Conservation (phyloP, 2,888 invertebrate genomes). For the Barypeithes pellucidus region DNA sequence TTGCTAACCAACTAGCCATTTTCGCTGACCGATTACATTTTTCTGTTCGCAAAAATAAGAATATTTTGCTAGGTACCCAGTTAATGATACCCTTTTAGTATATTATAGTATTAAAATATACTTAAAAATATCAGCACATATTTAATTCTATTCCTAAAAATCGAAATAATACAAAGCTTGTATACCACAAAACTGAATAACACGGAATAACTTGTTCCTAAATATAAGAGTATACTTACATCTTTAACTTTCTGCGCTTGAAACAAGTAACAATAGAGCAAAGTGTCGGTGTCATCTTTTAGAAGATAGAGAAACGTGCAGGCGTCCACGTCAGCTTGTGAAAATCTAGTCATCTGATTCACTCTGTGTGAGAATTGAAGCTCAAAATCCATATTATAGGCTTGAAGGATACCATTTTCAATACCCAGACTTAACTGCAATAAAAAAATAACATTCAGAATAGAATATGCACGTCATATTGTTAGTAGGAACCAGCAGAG, state of each 20-base stretch:
- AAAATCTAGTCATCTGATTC: slow-evolving; percentile 75
- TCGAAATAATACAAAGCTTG: too few species aligned
- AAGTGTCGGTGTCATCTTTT: slow-evolving; percentile 81
- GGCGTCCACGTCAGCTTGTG: slow-evolving; percentile 68
- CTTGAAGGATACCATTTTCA: slow-evolving; percentile 80
- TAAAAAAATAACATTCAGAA: slow-evolving; percentile 47
- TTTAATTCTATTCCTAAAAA: too few species aligned
- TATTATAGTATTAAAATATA: too few species aligned
- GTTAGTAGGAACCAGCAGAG: too few species aligned
- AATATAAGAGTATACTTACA: slow-evolving; percentile 73
- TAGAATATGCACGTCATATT: neutral
- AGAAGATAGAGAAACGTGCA: slow-evolving; percentile 82
- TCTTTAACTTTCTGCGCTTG: slow-evolving; percentile 78
- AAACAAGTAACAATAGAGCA: slow-evolving; percentile 84
- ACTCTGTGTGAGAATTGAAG: slow-evolving; percentile 78
- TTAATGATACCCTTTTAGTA: too few species aligned
- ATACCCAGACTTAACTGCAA: slow-evolving; percentile 82
- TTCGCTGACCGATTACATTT: too few species aligned
- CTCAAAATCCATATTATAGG: slow-evolving; percentile 82
- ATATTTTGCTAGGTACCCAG: too few species aligned
- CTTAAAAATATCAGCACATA: too few species aligned
- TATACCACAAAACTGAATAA: too few species aligned
- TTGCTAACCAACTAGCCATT: too few species aligned
- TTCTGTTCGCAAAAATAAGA: too few species aligned
- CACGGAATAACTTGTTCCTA: too few species aligned